Evolutionary conservation across 2,113 vertebrate genomes (phyloP), one percentile per base, ranked within the genome.

Genomic region (Promerops cafer): DNA sequence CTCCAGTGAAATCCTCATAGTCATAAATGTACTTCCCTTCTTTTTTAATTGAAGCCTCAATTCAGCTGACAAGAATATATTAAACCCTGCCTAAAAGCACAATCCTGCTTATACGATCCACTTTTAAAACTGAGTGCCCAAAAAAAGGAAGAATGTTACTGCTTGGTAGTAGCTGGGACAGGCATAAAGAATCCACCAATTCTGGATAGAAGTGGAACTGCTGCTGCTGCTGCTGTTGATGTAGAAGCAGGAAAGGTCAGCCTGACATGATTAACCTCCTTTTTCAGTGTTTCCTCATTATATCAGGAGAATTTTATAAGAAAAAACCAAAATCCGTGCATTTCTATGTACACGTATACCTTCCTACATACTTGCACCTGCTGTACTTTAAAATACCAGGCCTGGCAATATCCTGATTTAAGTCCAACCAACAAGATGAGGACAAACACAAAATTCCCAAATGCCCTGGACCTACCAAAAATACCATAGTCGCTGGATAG

Each of bases 401-500:
- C 27, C 27, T 80, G 47, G 13, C 42, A 72, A 66, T 11, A 79
- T 10, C 23, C 64, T 22, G 28, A 50, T 80, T 77, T 17, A 59
- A 80, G 54, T 64, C 28, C 65, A 64, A 42, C 49, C 47, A 88
- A n/a, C 33, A 54, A 33, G n/a, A 47, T 1, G 1, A 79, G 30
- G 42, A 72, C 7, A 80, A 83, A 76, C 11, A 66, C 13, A 16
- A 28, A 70, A 49, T 49, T 63, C 45, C 33, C 53, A 44, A 23
- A 45, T 69, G 37, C 13, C 30, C 19, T 14, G 22, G 39, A 98
- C 98, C 97, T 98, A 99, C 99, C 99, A 99, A 96, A 99, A 99
- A 96, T 99, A 99, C 99, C 99, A 99, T 40, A 99, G 98, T 93
- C 99, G 98, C 98, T 99, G 99, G 94, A 99, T 99, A 90, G 99